A percentile compares a stretch with the other conserved stretches of the same genome.
Evolutionary conservation across 37 sponge, comb jelly and placozoan species (phyloP).

Genomic region (Spongilla lacustris): DNA sequence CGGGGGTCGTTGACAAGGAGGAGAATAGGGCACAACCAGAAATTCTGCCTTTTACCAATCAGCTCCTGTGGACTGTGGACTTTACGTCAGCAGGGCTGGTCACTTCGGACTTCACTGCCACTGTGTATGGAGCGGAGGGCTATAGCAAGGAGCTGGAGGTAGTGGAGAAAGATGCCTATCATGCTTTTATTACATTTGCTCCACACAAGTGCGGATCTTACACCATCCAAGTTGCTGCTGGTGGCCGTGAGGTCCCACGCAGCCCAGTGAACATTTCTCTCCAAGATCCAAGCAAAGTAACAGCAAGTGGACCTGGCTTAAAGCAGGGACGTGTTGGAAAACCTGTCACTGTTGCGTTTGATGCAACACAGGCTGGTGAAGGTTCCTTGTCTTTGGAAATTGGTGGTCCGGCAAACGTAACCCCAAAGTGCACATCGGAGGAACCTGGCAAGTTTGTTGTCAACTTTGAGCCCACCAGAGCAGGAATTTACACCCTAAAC

Average conservation of each 20-base stretch:
- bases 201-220: conserved; percentile 75
- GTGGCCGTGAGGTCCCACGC: conserved; percentile 39
- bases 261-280: conserved; percentile 63
- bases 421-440: conserved; percentile 46
- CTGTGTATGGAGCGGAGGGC: conserved; percentile 66
- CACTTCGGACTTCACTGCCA: conserved; percentile 37
- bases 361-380: conserved; percentile 81
- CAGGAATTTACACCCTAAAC: conserved; percentile 76
- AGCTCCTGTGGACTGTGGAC: conserved; percentile 50
- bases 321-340: conserved; percentile 40
- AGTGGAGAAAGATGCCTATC: conserved; percentile 41
- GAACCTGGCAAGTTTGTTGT: conserved; percentile 65
- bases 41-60: conserved; percentile 39
- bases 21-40: conserved; percentile 44
- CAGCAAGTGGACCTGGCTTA: conserved; percentile 63
- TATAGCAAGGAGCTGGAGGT: conserved; percentile 33
- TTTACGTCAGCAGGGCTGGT: conserved; percentile 77
- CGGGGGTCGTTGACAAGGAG: conserved; percentile 58
- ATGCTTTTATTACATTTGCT: conserved; percentile 14
- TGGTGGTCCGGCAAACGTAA: conserved; percentile 51
- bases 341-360: conserved; percentile 57
- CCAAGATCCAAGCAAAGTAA: conserved; percentile 64
- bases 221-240: conserved; percentile 59
- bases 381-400: conserved; percentile 68
- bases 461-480: conserved; percentile 45